Evolutionary conservation across 2,797 vertebrate genomes (phyloP).

Genomic region (Epinephelus awoara): DNA sequence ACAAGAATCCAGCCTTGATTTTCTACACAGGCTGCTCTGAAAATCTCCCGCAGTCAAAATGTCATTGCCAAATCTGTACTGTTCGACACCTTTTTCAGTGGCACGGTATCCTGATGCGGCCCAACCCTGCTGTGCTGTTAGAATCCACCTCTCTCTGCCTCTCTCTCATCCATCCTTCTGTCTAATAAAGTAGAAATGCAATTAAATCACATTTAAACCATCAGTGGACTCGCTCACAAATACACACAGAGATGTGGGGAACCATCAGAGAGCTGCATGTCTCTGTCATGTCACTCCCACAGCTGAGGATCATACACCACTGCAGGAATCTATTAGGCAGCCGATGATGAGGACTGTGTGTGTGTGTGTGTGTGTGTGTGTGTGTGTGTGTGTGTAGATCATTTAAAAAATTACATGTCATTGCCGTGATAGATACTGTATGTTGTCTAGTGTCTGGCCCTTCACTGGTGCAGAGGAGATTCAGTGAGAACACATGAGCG

Average conservation of each 20-base stretch:
- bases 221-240: no score
- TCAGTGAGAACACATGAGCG: conserved; percentile 2
- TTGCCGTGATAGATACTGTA: neutral
- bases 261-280: neutral
- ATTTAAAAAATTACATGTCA: neutral
- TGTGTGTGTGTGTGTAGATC: neutral
- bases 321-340: neutral
- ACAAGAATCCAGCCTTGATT: no score
- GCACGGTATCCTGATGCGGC: no score
- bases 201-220: conserved; percentile 7
- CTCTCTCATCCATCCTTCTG: neutral
- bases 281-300: neutral
- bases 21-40: no score
- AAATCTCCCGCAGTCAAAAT: no score
- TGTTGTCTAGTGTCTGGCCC: neutral
- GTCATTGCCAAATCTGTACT: no score
- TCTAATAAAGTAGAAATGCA: neutral
- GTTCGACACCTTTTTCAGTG: no score
- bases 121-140: neutral
- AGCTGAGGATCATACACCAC: neutral
- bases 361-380: conserved; percentile 6
- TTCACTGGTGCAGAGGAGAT: conserved; percentile 14
- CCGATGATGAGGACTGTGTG: neutral
- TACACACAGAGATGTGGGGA: neutral
- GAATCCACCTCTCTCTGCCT: neutral